These are phyloP conservation scores for Boulengerochromis microlepis DNA, from an alignment of 2,113 vertebrate species.

Conservation along the genomic window DNA sequence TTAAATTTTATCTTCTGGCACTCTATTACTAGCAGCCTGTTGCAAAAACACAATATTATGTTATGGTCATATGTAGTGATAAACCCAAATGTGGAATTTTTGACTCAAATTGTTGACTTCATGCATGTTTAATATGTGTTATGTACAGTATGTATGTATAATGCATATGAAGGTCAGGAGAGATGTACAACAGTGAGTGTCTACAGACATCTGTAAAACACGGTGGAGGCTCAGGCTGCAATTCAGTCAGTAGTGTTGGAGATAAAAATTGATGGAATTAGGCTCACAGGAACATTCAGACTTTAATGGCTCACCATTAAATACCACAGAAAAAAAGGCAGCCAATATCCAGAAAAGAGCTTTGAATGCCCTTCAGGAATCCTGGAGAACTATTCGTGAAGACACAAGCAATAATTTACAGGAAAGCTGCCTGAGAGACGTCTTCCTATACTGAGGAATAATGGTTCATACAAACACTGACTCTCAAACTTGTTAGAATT, in stretches of 20 bases:
- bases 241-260: not conserved
- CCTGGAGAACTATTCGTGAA: not conserved
- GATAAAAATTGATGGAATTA: not conserved
- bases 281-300: not conserved
- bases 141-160: not conserved
- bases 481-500: not conserved
- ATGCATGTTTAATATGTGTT: not conserved
- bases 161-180: not conserved
- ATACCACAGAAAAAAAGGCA: not conserved
- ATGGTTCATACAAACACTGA: not conserved
- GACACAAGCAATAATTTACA: not conserved
- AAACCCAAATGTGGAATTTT: not conserved
- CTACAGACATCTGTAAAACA: not conserved
- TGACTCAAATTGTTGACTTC: not conserved
- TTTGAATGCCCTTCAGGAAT: not conserved
- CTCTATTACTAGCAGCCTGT: not conserved
- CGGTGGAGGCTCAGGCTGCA: not conserved
- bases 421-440: not conserved
- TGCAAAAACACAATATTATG: not conserved
- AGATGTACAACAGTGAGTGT: not conserved
- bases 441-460: not conserved
- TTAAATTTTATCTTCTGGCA: rapidly evolving
- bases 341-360: not conserved
- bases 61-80: not conserved
- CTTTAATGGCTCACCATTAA: not conserved